Conservation (phyloP, 2,888 invertebrate genomes). For the Halictus quadricinctus region DNA sequence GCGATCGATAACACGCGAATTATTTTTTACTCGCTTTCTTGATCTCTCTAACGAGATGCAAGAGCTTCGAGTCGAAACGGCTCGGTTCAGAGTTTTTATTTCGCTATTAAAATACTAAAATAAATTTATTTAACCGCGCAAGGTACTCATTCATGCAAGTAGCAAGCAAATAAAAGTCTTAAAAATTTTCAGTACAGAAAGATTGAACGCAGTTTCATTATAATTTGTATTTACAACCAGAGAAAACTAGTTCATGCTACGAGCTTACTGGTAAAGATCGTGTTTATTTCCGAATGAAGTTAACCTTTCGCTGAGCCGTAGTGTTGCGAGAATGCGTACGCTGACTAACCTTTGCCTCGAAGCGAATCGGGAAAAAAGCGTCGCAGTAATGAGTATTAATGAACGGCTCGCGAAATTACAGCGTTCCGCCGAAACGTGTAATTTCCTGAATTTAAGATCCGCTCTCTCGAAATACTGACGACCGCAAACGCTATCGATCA, state of each 20-base stretch:
- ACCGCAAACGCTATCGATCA: conserved; percentile 26
- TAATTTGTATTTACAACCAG: no score
- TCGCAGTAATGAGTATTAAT: conserved; percentile 27
- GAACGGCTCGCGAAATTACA: not conserved
- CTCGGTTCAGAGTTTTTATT: not conserved
- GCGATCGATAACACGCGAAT: not conserved
- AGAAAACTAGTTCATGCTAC: no score
- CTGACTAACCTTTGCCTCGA: conserved; percentile 6
- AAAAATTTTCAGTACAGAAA: no score
- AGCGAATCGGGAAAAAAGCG: not conserved
- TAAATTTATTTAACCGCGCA: no score
- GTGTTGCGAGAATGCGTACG: not conserved
- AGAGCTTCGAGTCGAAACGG: not conserved
- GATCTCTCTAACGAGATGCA: not conserved
- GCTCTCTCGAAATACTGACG: not conserved
- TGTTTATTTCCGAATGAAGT: not conserved
- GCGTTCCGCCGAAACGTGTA: conserved; percentile 19
- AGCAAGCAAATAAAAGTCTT: no score
- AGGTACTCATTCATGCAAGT: no score
- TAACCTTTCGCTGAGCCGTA: not conserved
- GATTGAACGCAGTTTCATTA: no score
- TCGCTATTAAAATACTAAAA: not conserved
- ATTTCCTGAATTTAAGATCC: conserved; percentile 24
- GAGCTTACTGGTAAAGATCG: not conserved
- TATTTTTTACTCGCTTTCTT: not conserved